Conservation (phyloP, 2,113 vertebrate genomes). For the Rhadina sibilatrix region DNA sequence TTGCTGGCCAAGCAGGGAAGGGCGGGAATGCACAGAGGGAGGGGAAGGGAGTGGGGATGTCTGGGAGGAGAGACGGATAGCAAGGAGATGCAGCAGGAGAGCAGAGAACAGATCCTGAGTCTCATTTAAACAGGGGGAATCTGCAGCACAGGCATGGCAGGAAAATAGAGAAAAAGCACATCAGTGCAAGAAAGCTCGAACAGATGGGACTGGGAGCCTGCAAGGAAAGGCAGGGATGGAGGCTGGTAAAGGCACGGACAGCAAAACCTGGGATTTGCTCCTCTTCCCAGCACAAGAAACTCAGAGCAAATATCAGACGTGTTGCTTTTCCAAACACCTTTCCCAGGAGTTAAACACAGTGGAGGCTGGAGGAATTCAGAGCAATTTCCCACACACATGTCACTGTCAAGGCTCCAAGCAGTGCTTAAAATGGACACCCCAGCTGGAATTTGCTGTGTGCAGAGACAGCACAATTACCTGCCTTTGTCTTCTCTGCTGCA, state of each 20-base stretch:
- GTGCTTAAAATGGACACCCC: not conserved
- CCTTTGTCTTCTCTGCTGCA: not conserved
- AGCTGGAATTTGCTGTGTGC: constrained; percentile 3
- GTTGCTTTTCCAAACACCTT: not conserved
- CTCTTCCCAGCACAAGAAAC: not conserved
- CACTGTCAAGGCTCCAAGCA: not conserved
- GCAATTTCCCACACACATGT: not conserved
- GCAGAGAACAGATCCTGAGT: not conserved
- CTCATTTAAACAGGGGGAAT: not conserved
- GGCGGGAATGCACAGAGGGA: not conserved
- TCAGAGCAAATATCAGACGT: not conserved
- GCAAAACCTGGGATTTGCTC: not conserved
- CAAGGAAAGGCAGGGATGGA: not conserved
- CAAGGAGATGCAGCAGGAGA: not conserved
- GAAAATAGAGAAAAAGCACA: constrained; percentile 37
- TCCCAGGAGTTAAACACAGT: not conserved
- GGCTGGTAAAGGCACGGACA: not conserved
- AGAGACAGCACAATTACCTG: not conserved
- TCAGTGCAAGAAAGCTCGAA: not conserved
- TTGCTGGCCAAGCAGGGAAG: not conserved
- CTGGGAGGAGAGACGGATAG: not conserved
- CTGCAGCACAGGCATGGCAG: not conserved
- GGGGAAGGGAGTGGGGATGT: fast-evolving
- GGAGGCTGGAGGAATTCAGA: not conserved
- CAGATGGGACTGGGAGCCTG: not conserved